Conservation (phyloP, 2,797 vertebrate genomes). For the Alectoris magna region DNA sequence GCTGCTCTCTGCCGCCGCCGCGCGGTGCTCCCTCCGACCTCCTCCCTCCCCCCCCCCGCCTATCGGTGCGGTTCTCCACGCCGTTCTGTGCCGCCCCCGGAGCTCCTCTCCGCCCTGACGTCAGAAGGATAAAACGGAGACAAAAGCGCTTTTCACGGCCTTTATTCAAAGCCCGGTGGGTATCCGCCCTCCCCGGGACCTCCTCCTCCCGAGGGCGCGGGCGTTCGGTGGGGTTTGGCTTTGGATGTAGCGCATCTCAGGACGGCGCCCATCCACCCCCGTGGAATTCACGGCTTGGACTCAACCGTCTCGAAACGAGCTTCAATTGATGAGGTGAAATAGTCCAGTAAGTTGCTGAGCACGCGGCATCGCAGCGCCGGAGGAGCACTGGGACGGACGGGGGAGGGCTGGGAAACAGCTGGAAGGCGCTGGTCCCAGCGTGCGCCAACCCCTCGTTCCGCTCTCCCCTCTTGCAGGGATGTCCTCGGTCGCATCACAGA, state of each 20-base stretch:
- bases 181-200: neutral
- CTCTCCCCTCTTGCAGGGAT: no score
- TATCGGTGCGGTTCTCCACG: no score
- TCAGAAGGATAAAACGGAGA: neutral
- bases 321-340: slow-evolving; percentile 4
- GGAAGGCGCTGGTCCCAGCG: no score
- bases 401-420: no score
- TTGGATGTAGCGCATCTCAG: neutral
- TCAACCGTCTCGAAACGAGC: slow-evolving; percentile 12
- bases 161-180: fast-evolving
- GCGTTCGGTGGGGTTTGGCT: no score
- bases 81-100: no score
- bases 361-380: neutral
- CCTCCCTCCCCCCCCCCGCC: no score
- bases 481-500: no score
- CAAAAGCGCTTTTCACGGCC: neutral
- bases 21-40: neutral
- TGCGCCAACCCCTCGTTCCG: no score
- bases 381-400: no score
- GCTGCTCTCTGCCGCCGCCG: neutral
- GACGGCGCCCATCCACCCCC: neutral
- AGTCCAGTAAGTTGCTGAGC: neutral
- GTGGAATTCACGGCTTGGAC: neutral
- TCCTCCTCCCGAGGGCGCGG: neutral
- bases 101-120: no score